These are phyloP conservation scores for Merodon equestris DNA, from an alignment of 2,888 invertebrate genomes.

Conservation along the genomic window DNA sequence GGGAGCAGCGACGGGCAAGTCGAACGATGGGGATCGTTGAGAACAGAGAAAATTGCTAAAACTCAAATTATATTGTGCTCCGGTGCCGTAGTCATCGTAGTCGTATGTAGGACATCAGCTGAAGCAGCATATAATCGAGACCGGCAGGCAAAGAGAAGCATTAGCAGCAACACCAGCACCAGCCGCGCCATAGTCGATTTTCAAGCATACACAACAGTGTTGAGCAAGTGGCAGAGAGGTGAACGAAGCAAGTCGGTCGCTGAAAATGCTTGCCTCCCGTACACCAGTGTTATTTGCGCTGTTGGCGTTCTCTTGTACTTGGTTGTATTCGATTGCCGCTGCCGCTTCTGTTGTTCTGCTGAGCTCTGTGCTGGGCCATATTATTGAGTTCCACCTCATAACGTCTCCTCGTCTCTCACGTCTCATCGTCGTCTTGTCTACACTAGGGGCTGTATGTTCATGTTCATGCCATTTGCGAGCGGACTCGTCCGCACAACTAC, in stretches of 20 bases:
- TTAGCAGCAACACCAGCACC: slow-evolving; percentile 16
- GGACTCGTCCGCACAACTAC: slow-evolving; percentile 16
- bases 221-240: slow-evolving; percentile 23
- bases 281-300: slow-evolving; percentile 74
- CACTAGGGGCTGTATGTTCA: no score
- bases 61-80: slow-evolving; percentile 63
- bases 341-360: slow-evolving; percentile 60
- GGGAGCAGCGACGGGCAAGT: no score
- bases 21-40: slow-evolving; percentile 37
- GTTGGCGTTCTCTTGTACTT: slow-evolving; percentile 74
- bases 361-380: slow-evolving; percentile 11
- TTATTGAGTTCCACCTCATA: neutral
- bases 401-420: no score
- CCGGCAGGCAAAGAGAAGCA: slow-evolving; percentile 44
- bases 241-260: slow-evolving; percentile 72
- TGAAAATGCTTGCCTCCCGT: slow-evolving; percentile 76
- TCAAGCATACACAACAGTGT: slow-evolving; percentile 3
- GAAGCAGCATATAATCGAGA: slow-evolving; percentile 42
- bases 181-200: slow-evolving; percentile 22
- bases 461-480: slow-evolving; percentile 44
- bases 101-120: slow-evolving; percentile 65
- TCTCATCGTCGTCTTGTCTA: no score
- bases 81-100: slow-evolving; percentile 30
- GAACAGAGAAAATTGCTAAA: slow-evolving; percentile 68
- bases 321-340: slow-evolving; percentile 34